Percentiles rank a stretch among this genome's conserved stretches.
Conservation (phyloP, 2,888 invertebrate genomes). For the Petrophora chlorosata region DNA sequence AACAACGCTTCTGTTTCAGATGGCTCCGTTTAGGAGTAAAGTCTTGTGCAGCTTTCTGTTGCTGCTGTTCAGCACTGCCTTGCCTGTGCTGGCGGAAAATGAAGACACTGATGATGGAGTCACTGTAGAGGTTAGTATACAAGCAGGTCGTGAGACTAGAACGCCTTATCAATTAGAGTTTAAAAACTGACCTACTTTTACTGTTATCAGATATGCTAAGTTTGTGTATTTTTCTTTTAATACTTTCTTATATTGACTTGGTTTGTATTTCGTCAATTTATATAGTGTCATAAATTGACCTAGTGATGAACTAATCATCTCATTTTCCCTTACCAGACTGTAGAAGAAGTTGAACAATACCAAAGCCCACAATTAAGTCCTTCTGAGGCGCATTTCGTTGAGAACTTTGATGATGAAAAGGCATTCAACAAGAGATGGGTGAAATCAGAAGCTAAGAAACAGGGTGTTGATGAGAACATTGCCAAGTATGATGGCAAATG, state of each 20-base stretch:
- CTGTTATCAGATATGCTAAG: no score
- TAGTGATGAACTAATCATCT: no score
- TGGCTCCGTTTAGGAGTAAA: conserved; percentile 64
- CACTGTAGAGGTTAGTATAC: conserved; percentile 70
- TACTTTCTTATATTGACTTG: no score
- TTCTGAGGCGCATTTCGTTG: conserved; percentile 88
- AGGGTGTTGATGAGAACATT: conserved; percentile 92
- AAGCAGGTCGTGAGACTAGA: no score
- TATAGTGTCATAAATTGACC: no score
- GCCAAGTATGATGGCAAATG: conserved; percentile 97
- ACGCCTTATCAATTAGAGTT: no score
- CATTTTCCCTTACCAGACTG: no score
- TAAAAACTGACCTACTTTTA: conserved; percentile 31
- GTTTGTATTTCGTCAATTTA: no score
- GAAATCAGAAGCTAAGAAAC: conserved; percentile 95
- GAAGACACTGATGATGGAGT: conserved; percentile 65
- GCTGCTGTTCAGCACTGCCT: conserved; percentile 49
- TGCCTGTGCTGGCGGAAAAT: conserved; percentile 43
- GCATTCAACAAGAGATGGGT: conserved; percentile 92
- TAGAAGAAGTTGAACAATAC: conserved; percentile 84
- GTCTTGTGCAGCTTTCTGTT: conserved; percentile 58
- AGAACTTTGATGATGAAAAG: conserved; percentile 92
- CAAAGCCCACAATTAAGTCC: conserved; percentile 87
- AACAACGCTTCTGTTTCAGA: conserved; percentile 57
- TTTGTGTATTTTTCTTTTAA: no score